Percentiles rank a stretch among this genome's conserved stretches.
phyloP scores from a whole-genome alignment of 2,888 invertebrate genomes.

The Tinea pellionella region DNA sequence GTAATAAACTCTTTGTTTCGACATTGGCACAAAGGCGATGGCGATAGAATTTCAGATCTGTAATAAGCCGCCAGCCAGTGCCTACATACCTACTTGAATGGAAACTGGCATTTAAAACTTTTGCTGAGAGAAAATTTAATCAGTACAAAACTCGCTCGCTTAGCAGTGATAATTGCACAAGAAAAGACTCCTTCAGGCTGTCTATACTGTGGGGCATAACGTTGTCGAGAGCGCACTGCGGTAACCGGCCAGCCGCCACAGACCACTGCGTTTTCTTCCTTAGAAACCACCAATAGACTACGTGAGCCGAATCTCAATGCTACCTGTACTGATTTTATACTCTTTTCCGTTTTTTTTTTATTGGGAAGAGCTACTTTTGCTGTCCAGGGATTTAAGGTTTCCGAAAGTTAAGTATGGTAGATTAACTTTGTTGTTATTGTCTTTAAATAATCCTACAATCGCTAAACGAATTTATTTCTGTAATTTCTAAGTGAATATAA shows the following conservation, averaged over 20 bases:
- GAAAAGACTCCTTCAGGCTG: conserved; percentile 25
- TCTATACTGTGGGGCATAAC: background rate
- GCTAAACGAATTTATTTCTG: too few species aligned
- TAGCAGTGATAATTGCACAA: conserved; percentile 64
- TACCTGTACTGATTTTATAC: conserved; percentile 60
- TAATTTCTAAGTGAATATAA: too few species aligned
- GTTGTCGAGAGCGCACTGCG: conserved; percentile 28
- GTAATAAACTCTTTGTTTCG: too few species aligned
- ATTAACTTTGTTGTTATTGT: background rate
- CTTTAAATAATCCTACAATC: background rate
- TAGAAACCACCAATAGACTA: conserved; percentile 53
- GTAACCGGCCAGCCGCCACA: conserved; percentile 34
- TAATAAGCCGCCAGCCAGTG: too few species aligned
- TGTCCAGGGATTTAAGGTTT: background rate
- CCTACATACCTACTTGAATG: background rate
- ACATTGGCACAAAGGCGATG: too few species aligned
- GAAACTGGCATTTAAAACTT: background rate
- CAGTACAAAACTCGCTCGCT: conserved; percentile 27
- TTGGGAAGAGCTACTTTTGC: conserved; percentile 4
- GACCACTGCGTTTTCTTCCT: conserved; percentile 33
- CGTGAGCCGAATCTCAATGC: conserved; percentile 56
- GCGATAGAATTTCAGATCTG: too few species aligned
- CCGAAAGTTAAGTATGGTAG: background rate
- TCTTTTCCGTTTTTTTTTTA: background rate
- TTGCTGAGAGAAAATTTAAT: conserved; percentile 3